These are phyloP conservation scores for Holcopasites calliopsidis DNA, from an alignment of 1,140 invertebrate species.

Conservation along the genomic window DNA sequence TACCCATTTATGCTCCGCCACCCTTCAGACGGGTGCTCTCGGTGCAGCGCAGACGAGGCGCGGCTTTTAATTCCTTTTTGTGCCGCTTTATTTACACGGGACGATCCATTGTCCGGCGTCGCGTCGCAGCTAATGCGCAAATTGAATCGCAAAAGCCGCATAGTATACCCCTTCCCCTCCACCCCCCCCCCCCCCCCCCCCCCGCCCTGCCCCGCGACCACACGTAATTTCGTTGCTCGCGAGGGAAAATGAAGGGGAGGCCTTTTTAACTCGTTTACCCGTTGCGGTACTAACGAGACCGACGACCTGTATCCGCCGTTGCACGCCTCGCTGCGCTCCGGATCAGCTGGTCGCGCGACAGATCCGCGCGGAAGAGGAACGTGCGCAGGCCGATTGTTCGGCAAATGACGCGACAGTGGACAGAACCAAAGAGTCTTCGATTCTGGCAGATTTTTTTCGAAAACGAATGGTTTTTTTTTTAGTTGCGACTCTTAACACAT, in stretches of 20 bases:
- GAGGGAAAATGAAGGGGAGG: conserved; percentile 18
- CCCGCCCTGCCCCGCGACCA: too few relatives aligned
- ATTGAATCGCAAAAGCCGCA: conserved; percentile 43
- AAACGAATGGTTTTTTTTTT: too few relatives aligned
- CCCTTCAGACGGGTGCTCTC: not conserved
- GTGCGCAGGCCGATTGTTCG: conserved; percentile 32
- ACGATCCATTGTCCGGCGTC: conserved; percentile 19
- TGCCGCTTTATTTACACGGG: conserved; percentile 32
- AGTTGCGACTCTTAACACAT: too few relatives aligned
- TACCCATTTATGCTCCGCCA: not conserved
- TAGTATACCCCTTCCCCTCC: too few relatives aligned
- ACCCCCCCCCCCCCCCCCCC: too few relatives aligned
- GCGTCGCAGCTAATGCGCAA: conserved; percentile 30
- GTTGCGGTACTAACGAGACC: conserved; percentile 43
- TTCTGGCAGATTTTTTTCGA: too few relatives aligned
- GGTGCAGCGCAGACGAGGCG: not conserved
- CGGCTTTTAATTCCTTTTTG: conserved; percentile 32
- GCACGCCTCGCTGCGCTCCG: not conserved
- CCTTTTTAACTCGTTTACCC: conserved; percentile 44
- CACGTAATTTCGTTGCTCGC: conserved; percentile 39
- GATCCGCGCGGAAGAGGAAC: not conserved
- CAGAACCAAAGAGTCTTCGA: too few relatives aligned
- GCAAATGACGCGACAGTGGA: conserved; percentile 33
- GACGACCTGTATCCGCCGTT: not conserved
- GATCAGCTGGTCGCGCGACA: too few relatives aligned